Base-by-base conservation (phyloP, 2,888 invertebrate species). In the Amphimallon solstitiale region DNA sequence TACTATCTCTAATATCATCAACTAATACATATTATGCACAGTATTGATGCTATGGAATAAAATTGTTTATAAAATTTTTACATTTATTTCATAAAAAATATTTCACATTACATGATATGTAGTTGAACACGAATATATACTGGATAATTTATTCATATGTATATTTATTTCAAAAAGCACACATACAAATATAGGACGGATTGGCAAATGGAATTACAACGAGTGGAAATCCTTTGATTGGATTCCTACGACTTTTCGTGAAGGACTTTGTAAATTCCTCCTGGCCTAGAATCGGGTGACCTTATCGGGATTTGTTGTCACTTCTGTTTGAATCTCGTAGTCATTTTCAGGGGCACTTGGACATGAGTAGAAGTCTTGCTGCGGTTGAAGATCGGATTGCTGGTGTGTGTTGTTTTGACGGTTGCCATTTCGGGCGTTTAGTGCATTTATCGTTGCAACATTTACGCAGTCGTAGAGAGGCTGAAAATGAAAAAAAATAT, bases 391-490 rank as follows among this genome's bases (percentile, higher is more conserved):
- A 17, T 51, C 59, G 7, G 40, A 59, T 2, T 77, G 76, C 19
- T 76, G 75, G 9, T 14, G 21, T 6, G 29, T 10, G 19, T 12
- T 54, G 15, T 19, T 48, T 35, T 52, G 56, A 19, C 38, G 45
- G 14, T 37, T 60, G 2, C 38, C 68, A 60, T 23, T 69, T 48
- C 78, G 74, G 46, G 75, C 74, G 76, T 83, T 70, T 74, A 80
- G 76, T 2, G 80, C 80, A 60, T 80, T 81, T 48, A 83, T 79
- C 2, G 82, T 79, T 59, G 86, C 85, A 56, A 86, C 83, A 76
- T 87, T 87, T 0, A 86, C 85, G 72, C 86, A 86, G 76, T 86
- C 86, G 68, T 87, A 86, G 48, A 86, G 84, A 43, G 86, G 86
- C 86, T 86, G 71, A 45, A 79, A 78, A 74, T 23, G 72, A 71